Evolutionary conservation across 2,888 invertebrate genomes (phyloP), one percentile per base, ranked within the genome.

Genomic region (Papilio demoleus): DNA sequence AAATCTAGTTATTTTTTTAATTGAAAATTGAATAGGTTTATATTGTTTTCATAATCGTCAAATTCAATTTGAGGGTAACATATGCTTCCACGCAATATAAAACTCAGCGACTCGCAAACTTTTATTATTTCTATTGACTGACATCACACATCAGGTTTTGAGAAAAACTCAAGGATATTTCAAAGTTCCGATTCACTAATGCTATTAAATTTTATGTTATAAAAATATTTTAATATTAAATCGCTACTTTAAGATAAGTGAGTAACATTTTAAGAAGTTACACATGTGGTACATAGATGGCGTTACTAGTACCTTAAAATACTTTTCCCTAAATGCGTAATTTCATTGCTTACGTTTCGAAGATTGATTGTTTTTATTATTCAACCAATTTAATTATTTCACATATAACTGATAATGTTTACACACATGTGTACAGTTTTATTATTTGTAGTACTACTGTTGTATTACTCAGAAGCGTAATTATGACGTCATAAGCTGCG

Each of bases 401-500:
- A 56, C 31, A 31, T 17, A 17, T 17, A 56, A 17, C 8, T 9
- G 17, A 56, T 31, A 56, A 56, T 31, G 31, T 24, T 14, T 8
- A 14, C 2, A 3, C 9, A 14, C 22, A 9, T 53, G 8, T 53
- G 8, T 56, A 31, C 2, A n/a, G 27, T n/a, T 31, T 45, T 47
- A 24, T 59, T 59, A 34, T 22, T 75, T 77, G 76, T 77, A 71
- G 27, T 61, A 72, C 66, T 69, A 58, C 68, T 63, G 70, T 70
- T 68, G 70, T 66, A 85, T 84, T 84, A 86, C 82, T 84, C 75
- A 68, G 73, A 79, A 17, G 76, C 79, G 82, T 83, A 73, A 63
- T 69, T 70, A 75, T 89, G 87, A 90, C 89, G 90, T 90, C 88
- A 90, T 76, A 36, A 64, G n/a, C 71, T 85, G 84, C 86, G 86